A percentile compares a stretch with the other conserved stretches of the same genome.
Conservation (phyloP, 2,113 vertebrate species). For the Lepisosteus osseus region DNA sequence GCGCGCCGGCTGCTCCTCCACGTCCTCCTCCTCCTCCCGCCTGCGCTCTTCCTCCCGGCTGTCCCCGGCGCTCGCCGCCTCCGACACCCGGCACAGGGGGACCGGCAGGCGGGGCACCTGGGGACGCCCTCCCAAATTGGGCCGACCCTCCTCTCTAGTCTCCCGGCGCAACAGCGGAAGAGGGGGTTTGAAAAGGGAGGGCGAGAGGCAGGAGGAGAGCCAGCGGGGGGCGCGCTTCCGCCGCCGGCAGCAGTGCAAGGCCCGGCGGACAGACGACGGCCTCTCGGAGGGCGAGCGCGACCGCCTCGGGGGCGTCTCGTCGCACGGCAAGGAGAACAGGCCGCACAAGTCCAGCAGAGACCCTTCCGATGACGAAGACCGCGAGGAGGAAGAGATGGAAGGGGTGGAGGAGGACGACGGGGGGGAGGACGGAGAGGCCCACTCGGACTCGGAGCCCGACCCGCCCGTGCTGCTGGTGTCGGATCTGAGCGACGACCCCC, state of each 20-base stretch:
- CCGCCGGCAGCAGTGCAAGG: conserved; percentile 39
- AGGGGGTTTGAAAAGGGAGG: conserved; percentile 39
- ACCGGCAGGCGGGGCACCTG: conserved; percentile 38
- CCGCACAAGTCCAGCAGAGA: not conserved
- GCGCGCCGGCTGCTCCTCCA: too few species aligned
- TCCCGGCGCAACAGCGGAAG: conserved; percentile 31
- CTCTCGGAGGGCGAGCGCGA: conserved; percentile 69
- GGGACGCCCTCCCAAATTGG: conserved; percentile 2
- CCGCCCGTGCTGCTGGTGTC: conserved; percentile 69
- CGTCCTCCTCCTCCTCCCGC: too few species aligned
- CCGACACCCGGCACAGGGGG: conserved; percentile 63
- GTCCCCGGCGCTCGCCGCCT: conserved; percentile 41
- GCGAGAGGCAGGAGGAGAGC: conserved; percentile 60
- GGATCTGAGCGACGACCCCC: conserved; percentile 59
- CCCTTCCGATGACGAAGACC: conserved; percentile 17
- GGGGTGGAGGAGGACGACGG: conserved; percentile 34
- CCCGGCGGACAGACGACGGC: conserved; percentile 41
- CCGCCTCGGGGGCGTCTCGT: conserved; percentile 51
- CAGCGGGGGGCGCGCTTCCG: not conserved
- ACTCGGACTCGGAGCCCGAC: conserved; percentile 64
- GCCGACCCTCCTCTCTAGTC: not conserved
- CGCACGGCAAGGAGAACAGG: conserved; percentile 38
- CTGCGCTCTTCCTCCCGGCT: conserved; percentile 29
- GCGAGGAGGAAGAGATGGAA: conserved; percentile 35
- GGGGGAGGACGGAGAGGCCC: conserved; percentile 46